Base-by-base conservation (phyloP, 1,140 invertebrate species). In the Drosophila persimilis region DNA sequence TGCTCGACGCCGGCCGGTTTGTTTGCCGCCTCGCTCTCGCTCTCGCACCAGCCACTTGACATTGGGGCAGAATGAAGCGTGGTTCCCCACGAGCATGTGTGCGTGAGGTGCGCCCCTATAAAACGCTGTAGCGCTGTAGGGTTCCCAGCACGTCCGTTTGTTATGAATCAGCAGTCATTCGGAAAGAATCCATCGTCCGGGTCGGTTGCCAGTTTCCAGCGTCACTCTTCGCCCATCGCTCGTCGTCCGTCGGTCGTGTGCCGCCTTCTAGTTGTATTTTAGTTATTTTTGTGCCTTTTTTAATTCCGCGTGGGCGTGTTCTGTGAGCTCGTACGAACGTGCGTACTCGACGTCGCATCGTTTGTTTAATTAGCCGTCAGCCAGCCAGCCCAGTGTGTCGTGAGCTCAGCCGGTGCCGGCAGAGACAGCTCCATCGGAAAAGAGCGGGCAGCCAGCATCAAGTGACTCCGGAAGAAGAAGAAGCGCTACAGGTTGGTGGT, bases 101-200 rank as follows among this genome's bases (percentile, higher is more conserved):
- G 39, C 48, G 70, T 52, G 72, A 57, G 57, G 20, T 44, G 60
- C 15, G 61, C 63, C 62, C 67, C 44, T 66, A 67, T 45, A 35
- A 66, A 76, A 62, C 45, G 65, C 74, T 51, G 65, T 47, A 48
- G 35, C 35, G 3, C 35, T 31, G 61, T 76, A 73, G 62, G 79
- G 74, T 72, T 48, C 46, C 15, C 59, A 57, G 57, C 51, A 77
- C 47, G 46, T 4, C 39, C 55, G 59, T 64, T 70, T 79, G 55
- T 72, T 67, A 73, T 86, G 80, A 85, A 74, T 81, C 73, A 86
- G 61, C 78, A 57, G 62, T 63, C 81, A 85, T 80, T 85, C 64
- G 65, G 65, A 70, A 71, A 41, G 69, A 58, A 88, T 75, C 77
- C 54, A 70, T 88, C 77, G 77, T 41, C 70, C 56, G 70, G 56